A percentile compares a stretch with the other conserved stretches of the same genome.
phyloP scores from a whole-genome alignment of 2,113 vertebrate genomes.

The Onychostruthus taczanowskii region DNA sequence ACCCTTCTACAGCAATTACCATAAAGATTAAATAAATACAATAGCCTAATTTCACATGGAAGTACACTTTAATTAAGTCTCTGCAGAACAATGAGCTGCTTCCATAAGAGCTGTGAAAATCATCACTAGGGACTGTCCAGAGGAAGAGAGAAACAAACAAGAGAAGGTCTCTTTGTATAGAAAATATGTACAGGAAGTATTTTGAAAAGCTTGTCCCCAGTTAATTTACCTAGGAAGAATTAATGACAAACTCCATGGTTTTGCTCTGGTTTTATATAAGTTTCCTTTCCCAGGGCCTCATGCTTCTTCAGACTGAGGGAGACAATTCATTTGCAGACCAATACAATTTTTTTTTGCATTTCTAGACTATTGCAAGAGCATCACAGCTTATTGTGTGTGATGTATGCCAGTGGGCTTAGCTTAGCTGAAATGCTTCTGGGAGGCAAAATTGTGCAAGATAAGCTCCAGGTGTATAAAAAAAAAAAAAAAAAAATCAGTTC shows the following conservation, averaged over 20 bases:
- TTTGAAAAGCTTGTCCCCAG: not conserved
- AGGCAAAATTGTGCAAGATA: not conserved
- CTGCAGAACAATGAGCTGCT: slow-evolving; percentile 50
- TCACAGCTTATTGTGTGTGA: not conserved
- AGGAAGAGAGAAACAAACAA: slow-evolving; percentile 59
- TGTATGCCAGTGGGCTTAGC: not conserved
- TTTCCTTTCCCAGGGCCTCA: not conserved
- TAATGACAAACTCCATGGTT: not conserved
- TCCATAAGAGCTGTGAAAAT: slow-evolving; percentile 42
- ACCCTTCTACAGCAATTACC: slow-evolving; percentile 8
- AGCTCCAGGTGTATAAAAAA: not conserved
- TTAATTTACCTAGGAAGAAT: slow-evolving; percentile 45
- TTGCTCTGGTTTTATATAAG: not conserved
- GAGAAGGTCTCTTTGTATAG: slow-evolving; percentile 47
- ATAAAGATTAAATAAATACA: slow-evolving; percentile 50
- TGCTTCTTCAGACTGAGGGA: not conserved
- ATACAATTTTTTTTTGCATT: not conserved
- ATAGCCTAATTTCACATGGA: slow-evolving; percentile 45
- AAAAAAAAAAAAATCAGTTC: not conserved
- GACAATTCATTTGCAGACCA: not conserved
- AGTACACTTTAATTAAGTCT: slow-evolving; percentile 57
- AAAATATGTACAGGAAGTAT: slow-evolving; percentile 58
- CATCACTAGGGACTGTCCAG: slow-evolving; percentile 37
- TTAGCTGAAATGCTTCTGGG: not conserved
- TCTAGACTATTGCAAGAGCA: not conserved